phyloP scores from a whole-genome alignment of 2,113 vertebrate genomes.

The Mesembrinibis cayennensis region DNA sequence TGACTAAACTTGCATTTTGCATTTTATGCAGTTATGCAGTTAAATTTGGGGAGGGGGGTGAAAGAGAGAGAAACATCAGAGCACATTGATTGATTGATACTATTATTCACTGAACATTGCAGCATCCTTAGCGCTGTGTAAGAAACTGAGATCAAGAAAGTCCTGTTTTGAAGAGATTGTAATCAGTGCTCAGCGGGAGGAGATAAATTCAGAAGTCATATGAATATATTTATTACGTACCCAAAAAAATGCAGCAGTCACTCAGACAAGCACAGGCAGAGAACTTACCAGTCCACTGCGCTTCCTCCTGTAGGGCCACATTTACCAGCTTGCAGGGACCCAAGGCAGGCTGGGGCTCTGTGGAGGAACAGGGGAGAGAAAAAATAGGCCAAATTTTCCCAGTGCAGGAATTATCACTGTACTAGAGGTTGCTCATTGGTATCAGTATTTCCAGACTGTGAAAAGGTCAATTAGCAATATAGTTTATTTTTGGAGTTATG shows the following conservation, averaged over 20 bases:
- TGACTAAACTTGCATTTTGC: background rate
- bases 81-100: background rate
- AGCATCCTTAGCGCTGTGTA: background rate
- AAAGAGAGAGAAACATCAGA: background rate
- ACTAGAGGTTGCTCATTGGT: background rate
- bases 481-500: background rate
- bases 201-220: background rate
- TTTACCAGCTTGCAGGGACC: background rate
- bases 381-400: background rate
- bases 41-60: background rate
- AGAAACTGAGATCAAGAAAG: background rate
- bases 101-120: background rate
- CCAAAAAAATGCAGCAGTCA: background rate
- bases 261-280: background rate
- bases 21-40: background rate
- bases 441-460: background rate
- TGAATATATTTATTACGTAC: background rate
- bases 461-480: background rate
- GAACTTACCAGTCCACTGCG: background rate
- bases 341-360: background rate
- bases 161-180: background rate
- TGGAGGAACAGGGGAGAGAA: background rate
- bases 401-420: background rate
- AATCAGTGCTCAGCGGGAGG: background rate
- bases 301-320: background rate